A percentile compares a stretch with the other conserved stretches of the same genome.
Conservation (phyloP, 2,888 invertebrate genomes). For the Polyploca ridens region DNA sequence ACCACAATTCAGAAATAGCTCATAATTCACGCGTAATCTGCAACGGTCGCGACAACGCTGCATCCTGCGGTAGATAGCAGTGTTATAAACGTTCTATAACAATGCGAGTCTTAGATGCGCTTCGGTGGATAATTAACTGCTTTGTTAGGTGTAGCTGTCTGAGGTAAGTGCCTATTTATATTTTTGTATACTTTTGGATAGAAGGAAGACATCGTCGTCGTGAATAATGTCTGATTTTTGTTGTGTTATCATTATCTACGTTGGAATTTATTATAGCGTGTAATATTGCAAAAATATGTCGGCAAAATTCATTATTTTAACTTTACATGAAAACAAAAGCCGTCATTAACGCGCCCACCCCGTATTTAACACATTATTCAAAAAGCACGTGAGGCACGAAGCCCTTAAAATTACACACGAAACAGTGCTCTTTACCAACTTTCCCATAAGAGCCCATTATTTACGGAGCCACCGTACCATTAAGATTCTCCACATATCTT, state of each 20-base stretch:
- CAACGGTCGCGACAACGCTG: slow-evolving; percentile 57
- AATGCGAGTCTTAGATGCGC: slow-evolving; percentile 46
- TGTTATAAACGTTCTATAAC: slow-evolving; percentile 55
- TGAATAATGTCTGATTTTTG: neutral
- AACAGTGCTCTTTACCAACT: slow-evolving; percentile 83
- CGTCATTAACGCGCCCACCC: slow-evolving; percentile 63
- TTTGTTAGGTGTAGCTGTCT: slow-evolving; percentile 21
- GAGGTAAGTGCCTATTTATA: neutral
- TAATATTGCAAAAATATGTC: neutral
- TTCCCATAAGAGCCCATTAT: slow-evolving; percentile 85
- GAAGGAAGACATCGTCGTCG: neutral
- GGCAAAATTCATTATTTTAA: slow-evolving; percentile 33
- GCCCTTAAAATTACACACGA: slow-evolving; percentile 83
- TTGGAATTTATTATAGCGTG: neutral
- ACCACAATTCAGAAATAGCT: slow-evolving; percentile 64
- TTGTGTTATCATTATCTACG: neutral
- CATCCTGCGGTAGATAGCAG: slow-evolving; percentile 71
- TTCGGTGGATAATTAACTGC: slow-evolving; percentile 56
- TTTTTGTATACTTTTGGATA: neutral
- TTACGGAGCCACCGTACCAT: slow-evolving; percentile 83
- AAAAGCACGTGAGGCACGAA: slow-evolving; percentile 78
- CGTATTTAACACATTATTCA: slow-evolving; percentile 79
- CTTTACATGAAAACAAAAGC: slow-evolving; percentile 66
- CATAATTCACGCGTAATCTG: slow-evolving; percentile 76
- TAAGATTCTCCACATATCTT: slow-evolving; percentile 84